phyloP scores from a whole-genome alignment of 2,888 invertebrate genomes.

The Poecilus cupreus region DNA sequence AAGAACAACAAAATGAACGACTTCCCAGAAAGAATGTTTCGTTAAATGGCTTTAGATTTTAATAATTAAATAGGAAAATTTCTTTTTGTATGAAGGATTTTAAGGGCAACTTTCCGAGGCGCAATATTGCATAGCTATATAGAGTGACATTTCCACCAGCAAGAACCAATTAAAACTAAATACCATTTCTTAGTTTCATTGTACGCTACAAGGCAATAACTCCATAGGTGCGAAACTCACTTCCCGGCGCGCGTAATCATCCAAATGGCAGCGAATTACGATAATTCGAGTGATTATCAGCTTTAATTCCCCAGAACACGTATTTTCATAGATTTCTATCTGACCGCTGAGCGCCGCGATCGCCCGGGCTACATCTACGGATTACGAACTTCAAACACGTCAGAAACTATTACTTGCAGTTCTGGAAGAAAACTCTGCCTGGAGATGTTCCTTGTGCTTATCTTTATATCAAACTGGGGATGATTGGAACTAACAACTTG shows the following conservation, averaged over 20 bases:
- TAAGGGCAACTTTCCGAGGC: too few species aligned
- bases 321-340: slow-evolving; percentile 51
- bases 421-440: slow-evolving; percentile 13
- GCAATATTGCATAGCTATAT: background rate
- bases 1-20: too few species aligned
- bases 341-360: background rate
- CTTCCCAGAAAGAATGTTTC: too few species aligned
- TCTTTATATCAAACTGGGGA: slow-evolving; percentile 23
- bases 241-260: background rate
- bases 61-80: too few species aligned
- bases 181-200: background rate
- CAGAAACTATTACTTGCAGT: slow-evolving; percentile 43
- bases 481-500: slow-evolving; percentile 33
- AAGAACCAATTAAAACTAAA: background rate
- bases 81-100: too few species aligned
- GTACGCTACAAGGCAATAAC: background rate
- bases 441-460: slow-evolving; percentile 23
- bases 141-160: background rate
- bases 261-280: slow-evolving; percentile 37
- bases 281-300: slow-evolving; percentile 36
- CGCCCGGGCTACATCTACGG: slow-evolving; percentile 7
- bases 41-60: too few species aligned
- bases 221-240: background rate
- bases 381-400: slow-evolving; percentile 52
- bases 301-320: slow-evolving; percentile 46